These are phyloP conservation scores for Thalassoma bifasciatum DNA, from an alignment of 2,113 vertebrate species.

Conservation along the genomic window DNA sequence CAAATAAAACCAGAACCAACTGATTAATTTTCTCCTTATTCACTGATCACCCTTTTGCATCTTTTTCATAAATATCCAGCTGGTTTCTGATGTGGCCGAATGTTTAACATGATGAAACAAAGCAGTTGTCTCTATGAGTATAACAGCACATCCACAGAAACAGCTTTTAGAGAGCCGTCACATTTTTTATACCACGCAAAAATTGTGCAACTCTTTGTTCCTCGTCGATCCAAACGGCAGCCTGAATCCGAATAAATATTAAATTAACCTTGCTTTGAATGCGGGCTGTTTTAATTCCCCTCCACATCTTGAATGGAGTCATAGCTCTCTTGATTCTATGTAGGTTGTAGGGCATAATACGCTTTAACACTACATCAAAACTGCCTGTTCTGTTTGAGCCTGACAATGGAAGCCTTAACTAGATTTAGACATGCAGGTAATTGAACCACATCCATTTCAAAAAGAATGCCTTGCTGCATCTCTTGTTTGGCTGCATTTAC, in stretches of 20 bases:
- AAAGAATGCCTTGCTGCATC: constrained; percentile 91
- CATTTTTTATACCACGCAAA: constrained; percentile 14
- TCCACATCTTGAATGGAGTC: constrained; percentile 67
- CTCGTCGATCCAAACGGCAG: constrained; percentile 20
- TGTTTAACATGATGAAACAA: constrained; percentile 10
- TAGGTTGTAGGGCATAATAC: constrained; percentile 74
- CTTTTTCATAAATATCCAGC: neutral
- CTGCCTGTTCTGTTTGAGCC: constrained; percentile 89
- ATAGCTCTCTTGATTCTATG: constrained; percentile 67
- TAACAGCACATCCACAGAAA: neutral
- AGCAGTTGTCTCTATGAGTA: neutral
- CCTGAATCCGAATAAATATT: constrained; percentile 63
- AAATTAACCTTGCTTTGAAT: constrained; percentile 70
- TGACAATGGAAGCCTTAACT: constrained; percentile 93
- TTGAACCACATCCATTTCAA: constrained; percentile 92
- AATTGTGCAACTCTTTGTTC: constrained; percentile 25
- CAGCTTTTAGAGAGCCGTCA: neutral
- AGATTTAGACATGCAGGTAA: constrained; percentile 91
- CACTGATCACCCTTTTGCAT: too few relatives aligned
- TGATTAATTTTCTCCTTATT: neutral
- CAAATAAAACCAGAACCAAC: neutral
- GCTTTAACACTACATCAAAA: constrained; percentile 85
- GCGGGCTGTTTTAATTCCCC: constrained; percentile 67
- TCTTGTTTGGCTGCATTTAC: constrained; percentile 96
- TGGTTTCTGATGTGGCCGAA: neutral